Conservation (phyloP, 2,113 vertebrate species). For the Willisornis vidua region DNA sequence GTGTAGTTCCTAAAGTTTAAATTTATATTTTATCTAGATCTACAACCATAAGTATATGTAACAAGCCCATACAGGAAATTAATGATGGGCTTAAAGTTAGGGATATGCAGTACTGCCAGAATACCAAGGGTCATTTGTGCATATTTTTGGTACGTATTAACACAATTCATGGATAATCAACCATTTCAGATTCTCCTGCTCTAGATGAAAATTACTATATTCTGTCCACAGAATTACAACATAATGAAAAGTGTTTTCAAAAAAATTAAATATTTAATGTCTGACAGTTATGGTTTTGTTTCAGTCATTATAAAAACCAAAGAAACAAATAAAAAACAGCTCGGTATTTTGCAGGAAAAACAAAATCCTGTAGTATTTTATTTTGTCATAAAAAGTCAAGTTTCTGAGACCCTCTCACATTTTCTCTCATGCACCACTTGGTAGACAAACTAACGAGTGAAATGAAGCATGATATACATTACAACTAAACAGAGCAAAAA, state of each 20-base stretch:
- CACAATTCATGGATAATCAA: neutral
- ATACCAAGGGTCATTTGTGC: neutral
- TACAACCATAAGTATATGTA: neutral
- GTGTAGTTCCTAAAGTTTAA: neutral
- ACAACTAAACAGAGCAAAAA: neutral
- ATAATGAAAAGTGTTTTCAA: neutral
- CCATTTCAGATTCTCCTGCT: neutral
- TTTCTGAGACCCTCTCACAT: neutral
- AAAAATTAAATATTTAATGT: neutral
- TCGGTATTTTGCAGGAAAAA: neutral
- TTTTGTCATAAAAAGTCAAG: neutral
- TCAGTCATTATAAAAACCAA: neutral
- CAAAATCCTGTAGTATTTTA: neutral
- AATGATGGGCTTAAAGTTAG: neutral
- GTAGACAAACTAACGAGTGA: neutral
- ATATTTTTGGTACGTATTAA: neutral
- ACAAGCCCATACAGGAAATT: neutral
- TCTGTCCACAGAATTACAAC: neutral
- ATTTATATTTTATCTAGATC: neutral
- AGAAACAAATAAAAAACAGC: neutral
- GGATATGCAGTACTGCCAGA: neutral
- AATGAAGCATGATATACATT: neutral
- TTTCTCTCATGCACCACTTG: neutral
- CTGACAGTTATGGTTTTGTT: neutral
- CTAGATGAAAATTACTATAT: neutral